phyloP scores from a whole-genome alignment of 2,113 vertebrate species.

The Xenopus borealis region DNA sequence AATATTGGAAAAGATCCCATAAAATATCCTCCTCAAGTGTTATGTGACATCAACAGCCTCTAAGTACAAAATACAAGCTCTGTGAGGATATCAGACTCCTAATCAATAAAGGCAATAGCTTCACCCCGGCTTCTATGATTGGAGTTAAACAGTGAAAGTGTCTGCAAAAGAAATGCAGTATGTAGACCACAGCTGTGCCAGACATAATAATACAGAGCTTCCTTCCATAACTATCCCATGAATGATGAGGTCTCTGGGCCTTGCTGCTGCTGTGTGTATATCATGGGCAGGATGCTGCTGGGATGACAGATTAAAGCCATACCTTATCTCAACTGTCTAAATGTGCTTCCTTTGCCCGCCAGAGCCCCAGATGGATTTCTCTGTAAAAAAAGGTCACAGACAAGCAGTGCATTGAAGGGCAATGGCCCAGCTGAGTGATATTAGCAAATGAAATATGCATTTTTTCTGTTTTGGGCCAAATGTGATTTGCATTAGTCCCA shows the following conservation, averaged over 20 bases:
- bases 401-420: constrained; percentile 13
- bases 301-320: constrained; percentile 31
- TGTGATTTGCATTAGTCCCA: neutral
- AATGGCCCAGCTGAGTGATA: neutral
- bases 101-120: neutral
- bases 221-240: constrained; percentile 14
- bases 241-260: constrained; percentile 23
- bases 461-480: neutral
- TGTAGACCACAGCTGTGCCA: neutral
- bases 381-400: constrained; percentile 21
- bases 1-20: neutral
- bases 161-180: neutral
- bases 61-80: neutral
- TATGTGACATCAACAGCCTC: neutral
- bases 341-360: constrained; percentile 4
- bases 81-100: neutral
- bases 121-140: neutral
- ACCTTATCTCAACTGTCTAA: constrained; percentile 26
- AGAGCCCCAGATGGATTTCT: constrained; percentile 25
- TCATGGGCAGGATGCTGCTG: constrained; percentile 14
- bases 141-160: neutral
- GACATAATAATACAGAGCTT: neutral
- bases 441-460: constrained; percentile 8
- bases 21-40: neutral
- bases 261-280: constrained; percentile 3